These are phyloP conservation scores for Drosophila serrata DNA, from an alignment of 1,140 invertebrate genomes.

Conservation along the genomic window DNA sequence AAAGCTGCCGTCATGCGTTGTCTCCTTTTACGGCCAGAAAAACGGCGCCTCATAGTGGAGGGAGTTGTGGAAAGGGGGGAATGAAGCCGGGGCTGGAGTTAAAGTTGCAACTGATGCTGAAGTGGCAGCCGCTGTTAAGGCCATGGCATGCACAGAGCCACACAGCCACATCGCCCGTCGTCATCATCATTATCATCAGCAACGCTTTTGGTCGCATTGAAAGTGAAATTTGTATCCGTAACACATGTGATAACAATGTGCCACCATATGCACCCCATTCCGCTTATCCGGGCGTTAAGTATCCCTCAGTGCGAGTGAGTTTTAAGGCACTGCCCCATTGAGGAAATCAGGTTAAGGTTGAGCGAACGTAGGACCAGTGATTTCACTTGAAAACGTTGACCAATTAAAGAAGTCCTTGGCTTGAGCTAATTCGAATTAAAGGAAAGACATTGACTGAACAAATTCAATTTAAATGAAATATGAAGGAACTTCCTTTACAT, in stretches of 20 bases:
- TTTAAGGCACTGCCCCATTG: conserved; percentile 22
- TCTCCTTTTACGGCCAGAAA: conserved; percentile 65
- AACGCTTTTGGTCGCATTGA: conserved; percentile 56
- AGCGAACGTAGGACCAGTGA: neutral
- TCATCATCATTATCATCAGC: conserved; percentile 39
- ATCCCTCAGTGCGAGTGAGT: conserved; percentile 22
- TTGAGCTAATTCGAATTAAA: neutral
- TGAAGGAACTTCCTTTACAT: neutral
- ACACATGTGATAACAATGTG: conserved; percentile 52
- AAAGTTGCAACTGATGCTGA: conserved; percentile 31
- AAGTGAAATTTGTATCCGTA: conserved; percentile 71
- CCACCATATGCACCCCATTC: neutral
- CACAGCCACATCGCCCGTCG: conserved; percentile 14
- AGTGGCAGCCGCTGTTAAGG: conserved; percentile 40
- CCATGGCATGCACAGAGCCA: conserved; percentile 24
- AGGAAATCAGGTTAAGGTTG: conserved; percentile 1
- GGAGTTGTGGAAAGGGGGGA: neutral
- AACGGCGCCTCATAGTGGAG: conserved; percentile 51
- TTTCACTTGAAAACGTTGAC: neutral
- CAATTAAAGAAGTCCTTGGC: neutral
- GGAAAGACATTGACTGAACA: neutral
- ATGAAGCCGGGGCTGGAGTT: conserved; percentile 1
- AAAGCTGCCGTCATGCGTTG: conserved; percentile 64
- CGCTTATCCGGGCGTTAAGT: conserved; percentile 4
- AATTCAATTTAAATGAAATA: neutral